Conservation (phyloP, 2,797 vertebrate species). For the Coregonus ussuriensis region DNA sequence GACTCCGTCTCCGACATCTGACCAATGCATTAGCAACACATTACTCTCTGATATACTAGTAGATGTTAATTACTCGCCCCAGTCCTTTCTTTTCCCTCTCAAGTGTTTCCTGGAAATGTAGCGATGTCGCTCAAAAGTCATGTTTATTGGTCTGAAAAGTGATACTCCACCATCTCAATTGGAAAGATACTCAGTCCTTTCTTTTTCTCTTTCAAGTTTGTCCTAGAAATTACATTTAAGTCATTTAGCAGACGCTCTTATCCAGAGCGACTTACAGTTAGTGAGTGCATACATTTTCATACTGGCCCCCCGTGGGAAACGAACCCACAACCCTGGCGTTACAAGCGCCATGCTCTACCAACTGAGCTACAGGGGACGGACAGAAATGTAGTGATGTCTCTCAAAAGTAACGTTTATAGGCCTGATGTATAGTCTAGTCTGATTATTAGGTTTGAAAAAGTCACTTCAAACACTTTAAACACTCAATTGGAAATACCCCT, state of each 20-base stretch:
- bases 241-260: too few relatives aligned
- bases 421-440: neutral
- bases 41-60: constrained; percentile 40
- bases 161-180: too few relatives aligned
- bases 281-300: too few relatives aligned
- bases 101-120: constrained; percentile 17
- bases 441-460: neutral
- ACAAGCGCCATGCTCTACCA: too few relatives aligned
- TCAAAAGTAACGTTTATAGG: neutral
- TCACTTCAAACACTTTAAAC: constrained; percentile 13
- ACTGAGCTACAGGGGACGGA: too few relatives aligned
- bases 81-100: neutral
- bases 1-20: constrained; percentile 69
- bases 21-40: constrained; percentile 67
- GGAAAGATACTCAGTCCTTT: too few relatives aligned
- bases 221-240: too few relatives aligned
- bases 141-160: constrained; percentile 4
- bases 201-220: too few relatives aligned
- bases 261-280: too few relatives aligned
- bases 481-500: constrained; percentile 36
- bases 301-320: too few relatives aligned
- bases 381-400: too few relatives aligned
- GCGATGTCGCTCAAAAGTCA: neutral
- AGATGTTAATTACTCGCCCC: constrained; percentile 47
- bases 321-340: too few relatives aligned